Evolutionary conservation across 2,797 vertebrate species (phyloP).

Genomic region (Trachurus trachurus): DNA sequence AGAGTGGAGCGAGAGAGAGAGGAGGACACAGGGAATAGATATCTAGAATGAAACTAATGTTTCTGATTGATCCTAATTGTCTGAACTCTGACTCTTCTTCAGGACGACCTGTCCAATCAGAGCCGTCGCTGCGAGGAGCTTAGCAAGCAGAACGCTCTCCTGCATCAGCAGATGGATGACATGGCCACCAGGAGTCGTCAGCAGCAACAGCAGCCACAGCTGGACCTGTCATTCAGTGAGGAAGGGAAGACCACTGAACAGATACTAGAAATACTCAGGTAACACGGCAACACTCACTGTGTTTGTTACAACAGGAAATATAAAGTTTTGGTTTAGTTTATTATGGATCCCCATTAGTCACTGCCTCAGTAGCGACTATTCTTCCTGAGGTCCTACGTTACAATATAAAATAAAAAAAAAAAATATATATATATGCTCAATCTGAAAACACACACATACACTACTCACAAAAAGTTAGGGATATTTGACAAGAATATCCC

Average conservation of each 20-base stretch:
- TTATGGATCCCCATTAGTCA: too few species aligned
- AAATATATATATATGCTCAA: too few species aligned
- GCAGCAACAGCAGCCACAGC: slow-evolving; percentile 62
- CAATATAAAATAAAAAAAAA: too few species aligned
- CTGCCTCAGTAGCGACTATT: too few species aligned
- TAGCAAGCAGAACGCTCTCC: slow-evolving; percentile 92
- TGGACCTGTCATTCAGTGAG: slow-evolving; percentile 92
- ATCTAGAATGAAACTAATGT: not conserved
- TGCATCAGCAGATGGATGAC: slow-evolving; percentile 95
- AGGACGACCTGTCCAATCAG: slow-evolving; percentile 92
- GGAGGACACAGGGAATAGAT: too few species aligned
- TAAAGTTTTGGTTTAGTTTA: too few species aligned
- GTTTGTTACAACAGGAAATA: not conserved
- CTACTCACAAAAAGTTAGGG: too few species aligned
- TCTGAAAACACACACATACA: too few species aligned
- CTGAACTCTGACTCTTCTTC: not conserved
- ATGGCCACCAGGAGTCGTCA: slow-evolving; percentile 88
- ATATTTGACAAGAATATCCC: too few species aligned
- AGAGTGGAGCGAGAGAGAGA: too few species aligned
- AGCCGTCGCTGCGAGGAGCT: slow-evolving; percentile 89
- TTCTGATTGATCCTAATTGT: not conserved
- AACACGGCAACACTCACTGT: slow-evolving; percentile 27
- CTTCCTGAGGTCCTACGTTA: too few species aligned
- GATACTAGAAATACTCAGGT: slow-evolving; percentile 97
- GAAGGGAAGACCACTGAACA: slow-evolving; percentile 96